Base-by-base conservation (phyloP, 1,140 invertebrate species). In the Cyclina sinensis region DNA sequence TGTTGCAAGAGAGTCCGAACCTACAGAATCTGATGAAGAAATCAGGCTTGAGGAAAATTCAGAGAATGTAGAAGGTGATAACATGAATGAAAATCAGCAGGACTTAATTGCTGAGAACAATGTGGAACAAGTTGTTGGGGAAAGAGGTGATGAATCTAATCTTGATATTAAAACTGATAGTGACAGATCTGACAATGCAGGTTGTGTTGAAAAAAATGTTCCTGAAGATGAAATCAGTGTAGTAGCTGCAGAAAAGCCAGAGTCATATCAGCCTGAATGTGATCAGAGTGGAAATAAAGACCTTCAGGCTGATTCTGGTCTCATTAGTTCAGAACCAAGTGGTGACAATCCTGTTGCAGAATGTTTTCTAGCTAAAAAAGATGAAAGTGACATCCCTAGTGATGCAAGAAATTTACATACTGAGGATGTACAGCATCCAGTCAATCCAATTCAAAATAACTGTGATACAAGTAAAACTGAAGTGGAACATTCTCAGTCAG, bases 161-260 rank as follows among this genome's bases (percentile, higher is more conserved):
- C 11, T 18, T 73, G 12, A 65, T 79, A 74, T 14, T 7, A 27
- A 59, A 14, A 32, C 30, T 37, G 51, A 0, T 43, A 27, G 12
- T 76, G 37, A 3, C 27, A 32, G 39, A 16, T 24, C 30, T 74
- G 83, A 37, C 30, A 24, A 46, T 68, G 62, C 30, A 68, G 21
- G 16, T 35, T 43, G 43, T 59, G 57, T 14, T 74, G 48, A 73
- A 32, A 46, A 51, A 46, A 32, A 21, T 82, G 68, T 88, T n/a
- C 86, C 86, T 32, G 86, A 88, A 24, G 86, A 88, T 88, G 86
- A 88, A 48, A 76, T 82, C 14, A 62, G 39, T 82, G 86, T 32
- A 32, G 68, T 88, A 12, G 21, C 51, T 82, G 68, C 32, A 21
- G 46, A n/a, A n/a, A 80, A 88, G 37, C 46, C 24, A 32, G 54